Conservation (phyloP, 2,113 vertebrate genomes). For the Solenodon paradoxus region DNA sequence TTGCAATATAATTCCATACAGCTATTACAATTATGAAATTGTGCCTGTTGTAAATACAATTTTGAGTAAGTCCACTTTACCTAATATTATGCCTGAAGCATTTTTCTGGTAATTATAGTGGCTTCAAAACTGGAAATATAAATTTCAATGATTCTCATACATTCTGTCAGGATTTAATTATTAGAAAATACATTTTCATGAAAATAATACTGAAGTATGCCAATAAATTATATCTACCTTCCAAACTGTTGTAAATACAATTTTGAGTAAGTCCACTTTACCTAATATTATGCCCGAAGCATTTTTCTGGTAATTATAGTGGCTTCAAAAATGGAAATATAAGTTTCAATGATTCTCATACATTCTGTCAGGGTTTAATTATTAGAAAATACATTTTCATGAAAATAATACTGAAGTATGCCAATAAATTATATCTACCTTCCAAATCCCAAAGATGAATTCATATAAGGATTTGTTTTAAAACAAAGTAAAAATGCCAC, state of each 20-base stretch:
- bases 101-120: background rate
- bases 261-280: background rate
- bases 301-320: background rate
- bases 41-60: background rate
- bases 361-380: background rate
- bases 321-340: background rate
- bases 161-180: background rate
- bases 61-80: background rate
- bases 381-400: no score
- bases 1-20: no score
- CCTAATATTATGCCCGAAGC: background rate
- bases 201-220: conserved; percentile 2
- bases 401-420: background rate
- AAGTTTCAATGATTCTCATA: background rate
- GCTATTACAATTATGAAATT: no score
- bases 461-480: background rate
- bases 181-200: background rate
- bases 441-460: conserved; percentile 27
- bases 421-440: conserved; percentile 36
- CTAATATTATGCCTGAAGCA: background rate
- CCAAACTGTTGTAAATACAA: background rate
- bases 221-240: conserved; percentile 42
- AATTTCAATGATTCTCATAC: background rate
- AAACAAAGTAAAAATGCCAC: conserved; percentile 10
- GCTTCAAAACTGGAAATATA: background rate